Evolutionary conservation across 2,797 vertebrate genomes (phyloP), one percentile per base, ranked within the genome.

Genomic region (Macrochelys suwanniensis): DNA sequence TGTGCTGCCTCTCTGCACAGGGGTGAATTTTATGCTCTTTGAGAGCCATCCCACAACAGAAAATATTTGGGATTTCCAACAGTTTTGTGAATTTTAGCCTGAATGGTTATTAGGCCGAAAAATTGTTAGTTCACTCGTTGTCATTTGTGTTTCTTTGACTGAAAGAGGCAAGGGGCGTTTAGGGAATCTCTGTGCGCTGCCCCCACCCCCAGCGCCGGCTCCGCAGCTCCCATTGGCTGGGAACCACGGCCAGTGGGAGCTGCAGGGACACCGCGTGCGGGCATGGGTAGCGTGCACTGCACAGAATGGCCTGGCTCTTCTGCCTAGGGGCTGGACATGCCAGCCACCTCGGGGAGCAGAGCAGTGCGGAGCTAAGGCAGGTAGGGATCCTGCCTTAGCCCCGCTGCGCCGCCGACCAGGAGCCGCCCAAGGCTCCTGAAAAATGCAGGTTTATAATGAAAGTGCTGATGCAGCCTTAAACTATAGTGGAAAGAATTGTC

Each of bases 11-110:
- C 8, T 0, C 28, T 9, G 4, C 5, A n/a, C 15, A 53, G 65
- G 26, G 13, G 1, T 26, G 45, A 2, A 26, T 56, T 16, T 89
- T 15, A 71, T 33, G 16, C 1, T 71, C 37, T 23, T 71, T 71
- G 65, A 71, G n/a, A 71, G 65, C 65, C 21, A 4, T 2, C 9
- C 42, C 21, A 50, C n/a, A 80, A 15, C 0, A 25, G 17, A 74
- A 25, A 2, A 42, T 85, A 17, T 37, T 50, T 53, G 85, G 76
- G 17, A 3, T 19, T 68, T 82, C 23, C 9, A 12, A 3, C 6
- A 49, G 5, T 26, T 50, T 19, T 56, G 68, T 71, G 10, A 82
- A n/a, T 17, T 71, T 91, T n/a, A 23, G 10, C 11, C 21, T n/a
- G 19, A n/a, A 28, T 50, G n/a, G 6, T 54, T 37, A 2, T 23